These are phyloP conservation scores for Cryptoprocta ferox DNA, from an alignment of 2,797 vertebrate species.

Conservation along the genomic window DNA sequence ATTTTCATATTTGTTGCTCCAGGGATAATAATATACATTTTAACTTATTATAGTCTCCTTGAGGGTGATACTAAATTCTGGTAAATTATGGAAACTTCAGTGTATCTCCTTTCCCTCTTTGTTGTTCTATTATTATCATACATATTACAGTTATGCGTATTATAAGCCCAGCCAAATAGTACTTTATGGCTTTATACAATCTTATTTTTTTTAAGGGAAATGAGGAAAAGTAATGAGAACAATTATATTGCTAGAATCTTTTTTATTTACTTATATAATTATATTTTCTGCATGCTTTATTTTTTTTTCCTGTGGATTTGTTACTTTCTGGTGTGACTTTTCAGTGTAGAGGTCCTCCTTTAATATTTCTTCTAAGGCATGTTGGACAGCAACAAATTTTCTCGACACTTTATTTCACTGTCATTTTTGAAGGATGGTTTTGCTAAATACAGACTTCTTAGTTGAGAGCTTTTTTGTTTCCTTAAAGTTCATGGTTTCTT, in stretches of 20 bases:
- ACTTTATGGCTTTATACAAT: not conserved
- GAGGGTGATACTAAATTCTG: constrained; percentile 6
- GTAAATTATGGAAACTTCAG: not conserved
- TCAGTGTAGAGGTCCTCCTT: not conserved
- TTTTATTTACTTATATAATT: not conserved
- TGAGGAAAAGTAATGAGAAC: not conserved
- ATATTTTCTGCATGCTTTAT: not conserved
- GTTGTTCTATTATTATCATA: not conserved
- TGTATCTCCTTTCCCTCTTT: not conserved
- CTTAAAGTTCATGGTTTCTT: not conserved
- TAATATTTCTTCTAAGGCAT: not conserved
- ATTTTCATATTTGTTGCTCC: not conserved
- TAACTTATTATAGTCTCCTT: not conserved
- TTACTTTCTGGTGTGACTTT: not conserved
- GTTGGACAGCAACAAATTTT: not conserved
- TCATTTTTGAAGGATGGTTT: constrained; percentile 4
- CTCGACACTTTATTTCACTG: not conserved
- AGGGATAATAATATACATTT: not conserved
- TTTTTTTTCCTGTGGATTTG: not conserved
- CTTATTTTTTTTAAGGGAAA: not conserved
- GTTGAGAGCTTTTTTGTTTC: not conserved
- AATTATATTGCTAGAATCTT: not conserved
- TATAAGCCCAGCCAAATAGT: not conserved
- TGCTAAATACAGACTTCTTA: not conserved
- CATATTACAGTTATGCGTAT: not conserved